phyloP scores from a whole-genome alignment of 2,113 vertebrate genomes.

The Fregata magnificens region DNA sequence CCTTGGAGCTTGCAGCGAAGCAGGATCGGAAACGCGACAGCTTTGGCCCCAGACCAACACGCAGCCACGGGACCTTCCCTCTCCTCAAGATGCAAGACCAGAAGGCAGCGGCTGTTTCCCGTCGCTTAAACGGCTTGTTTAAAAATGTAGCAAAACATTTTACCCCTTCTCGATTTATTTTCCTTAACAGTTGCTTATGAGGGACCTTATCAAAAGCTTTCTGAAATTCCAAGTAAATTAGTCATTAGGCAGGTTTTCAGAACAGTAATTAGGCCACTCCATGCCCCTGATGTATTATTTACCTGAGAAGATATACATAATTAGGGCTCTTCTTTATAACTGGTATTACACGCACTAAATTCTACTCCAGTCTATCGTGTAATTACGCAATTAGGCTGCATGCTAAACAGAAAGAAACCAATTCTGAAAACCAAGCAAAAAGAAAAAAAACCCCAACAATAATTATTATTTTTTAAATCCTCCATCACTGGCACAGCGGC shows the following conservation, averaged over 20 bases:
- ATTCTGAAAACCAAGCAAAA: conserved; percentile 38
- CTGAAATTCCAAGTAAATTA: conserved; percentile 57
- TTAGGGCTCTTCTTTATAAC: conserved; percentile 66
- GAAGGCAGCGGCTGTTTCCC: neutral
- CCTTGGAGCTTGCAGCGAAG: rapidly evolving
- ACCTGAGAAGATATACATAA: conserved; percentile 68
- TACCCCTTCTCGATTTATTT: conserved; percentile 30
- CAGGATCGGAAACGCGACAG: neutral
- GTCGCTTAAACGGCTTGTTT: neutral
- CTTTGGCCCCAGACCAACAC: neutral
- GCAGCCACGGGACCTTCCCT: neutral
- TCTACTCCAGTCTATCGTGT: conserved; percentile 64
- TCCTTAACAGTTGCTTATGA: conserved; percentile 50
- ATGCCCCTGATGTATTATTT: conserved; percentile 62
- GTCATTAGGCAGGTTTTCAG: conserved; percentile 62
- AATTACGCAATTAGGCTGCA: conserved; percentile 60
- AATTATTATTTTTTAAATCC: conserved; percentile 47
- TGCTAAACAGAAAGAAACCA: conserved; percentile 43
- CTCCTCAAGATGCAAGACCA: neutral
- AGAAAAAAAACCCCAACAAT: neutral
- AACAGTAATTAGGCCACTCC: conserved; percentile 45
- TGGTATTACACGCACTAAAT: conserved; percentile 58
- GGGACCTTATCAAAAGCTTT: conserved; percentile 52
- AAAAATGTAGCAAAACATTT: conserved; percentile 14
- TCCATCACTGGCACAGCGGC: conserved; percentile 3